phyloP scores from a whole-genome alignment of 1,140 invertebrate genomes.

The Pachyrhynchus sulphureomaculatus region DNA sequence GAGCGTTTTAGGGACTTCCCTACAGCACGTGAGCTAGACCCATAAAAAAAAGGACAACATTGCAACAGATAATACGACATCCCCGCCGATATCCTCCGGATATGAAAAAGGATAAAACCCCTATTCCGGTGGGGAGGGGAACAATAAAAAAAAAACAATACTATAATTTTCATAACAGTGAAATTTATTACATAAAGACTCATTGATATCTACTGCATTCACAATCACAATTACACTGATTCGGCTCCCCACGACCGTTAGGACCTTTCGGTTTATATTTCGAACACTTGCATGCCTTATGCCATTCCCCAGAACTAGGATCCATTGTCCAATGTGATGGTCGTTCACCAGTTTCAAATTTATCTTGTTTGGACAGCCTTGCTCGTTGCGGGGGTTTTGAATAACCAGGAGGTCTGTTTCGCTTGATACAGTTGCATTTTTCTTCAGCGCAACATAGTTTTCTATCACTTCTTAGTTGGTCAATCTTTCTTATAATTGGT shows the following conservation, averaged over 20 bases:
- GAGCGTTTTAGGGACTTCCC: too few relatives aligned
- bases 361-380: neutral
- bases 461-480: constrained; percentile 26
- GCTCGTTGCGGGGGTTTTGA: constrained; percentile 17
- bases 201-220: constrained; percentile 8
- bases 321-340: constrained; percentile 43
- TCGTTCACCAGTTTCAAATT: constrained; percentile 3
- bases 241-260: neutral
- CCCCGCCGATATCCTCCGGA: too few relatives aligned
- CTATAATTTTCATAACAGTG: too few relatives aligned
- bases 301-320: constrained; percentile 42
- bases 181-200: too few relatives aligned
- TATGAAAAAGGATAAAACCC: too few relatives aligned
- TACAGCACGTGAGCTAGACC: too few relatives aligned
- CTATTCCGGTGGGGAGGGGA: too few relatives aligned
- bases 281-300: constrained; percentile 23
- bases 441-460: constrained; percentile 20
- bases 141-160: too few relatives aligned
- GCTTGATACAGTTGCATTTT: constrained; percentile 15
- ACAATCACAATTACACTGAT: constrained; percentile 16
- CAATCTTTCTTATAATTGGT: constrained; percentile 30
- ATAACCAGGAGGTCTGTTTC: constrained; percentile 1
- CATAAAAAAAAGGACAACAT: too few relatives aligned
- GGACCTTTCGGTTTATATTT: neutral
- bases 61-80: too few relatives aligned